Evolutionary conservation across 2,113 vertebrate species (phyloP), one percentile per base, ranked within the genome.

Genomic region (Jacana jacana): DNA sequence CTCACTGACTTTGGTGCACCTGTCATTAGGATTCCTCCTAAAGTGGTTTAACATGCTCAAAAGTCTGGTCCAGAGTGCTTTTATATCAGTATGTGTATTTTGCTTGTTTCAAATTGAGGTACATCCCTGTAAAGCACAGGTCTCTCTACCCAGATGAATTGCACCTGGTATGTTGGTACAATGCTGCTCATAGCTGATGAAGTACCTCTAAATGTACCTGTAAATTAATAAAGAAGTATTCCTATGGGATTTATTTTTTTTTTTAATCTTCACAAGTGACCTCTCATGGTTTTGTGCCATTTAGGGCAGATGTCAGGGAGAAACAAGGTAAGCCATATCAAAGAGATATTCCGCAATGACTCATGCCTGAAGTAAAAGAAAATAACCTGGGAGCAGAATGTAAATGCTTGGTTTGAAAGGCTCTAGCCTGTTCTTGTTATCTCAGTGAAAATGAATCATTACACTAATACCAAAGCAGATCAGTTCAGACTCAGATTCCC

Each of bases 1-100:
- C 83, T 93, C 42, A 80, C 70, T 90, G 44, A 30, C 55, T 83
- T 90, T 86, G n/a, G 52, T 86, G 10, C 48, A 84, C 28, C 42
- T 88, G 60, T 75, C 86, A 57, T 30, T 81, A 61, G 37, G 42
- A 71, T 78, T 65, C 42, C 11, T 55, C 14, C 11, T 81, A 60
- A 70, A 28, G 23, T 2, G 1, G 81, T 95, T 83, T 81, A 86
- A 44, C 22, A 22, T 57, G 42, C 27, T 35, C 57, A 64, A 81
- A 81, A 83, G 8, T 9, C 55, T 60, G 31, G 20, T 60, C 30
- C 24, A 27, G 46, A 39, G 7, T 83, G 30, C 10, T 73, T 85
- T 72, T 57, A 37, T 27, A 44, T 3, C 17, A 54, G 13, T 46
- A 24, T 42, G 13, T 37, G 8, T 55, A 33, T 89, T 93, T 91